Base-by-base conservation (phyloP, 2,113 vertebrate genomes). In the Strigops habroptila region DNA sequence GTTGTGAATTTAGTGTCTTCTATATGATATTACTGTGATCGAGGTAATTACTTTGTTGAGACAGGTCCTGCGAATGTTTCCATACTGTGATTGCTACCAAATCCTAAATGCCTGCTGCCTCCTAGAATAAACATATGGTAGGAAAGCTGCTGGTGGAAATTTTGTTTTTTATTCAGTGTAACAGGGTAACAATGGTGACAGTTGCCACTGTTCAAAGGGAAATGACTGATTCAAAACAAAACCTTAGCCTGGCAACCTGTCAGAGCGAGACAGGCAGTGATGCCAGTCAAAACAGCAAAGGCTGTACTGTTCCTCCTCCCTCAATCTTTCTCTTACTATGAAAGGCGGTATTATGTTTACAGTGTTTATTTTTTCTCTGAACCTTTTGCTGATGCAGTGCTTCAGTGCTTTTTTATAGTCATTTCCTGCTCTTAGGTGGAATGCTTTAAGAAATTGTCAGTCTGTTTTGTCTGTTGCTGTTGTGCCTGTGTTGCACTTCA, bases 221-320 rank as follows among this genome's bases (percentile, higher is more conserved):
- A 95, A 90, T 31, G 88, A 96, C 92, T 92, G 91, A 94, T 86
- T 95, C 92, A 96, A 96, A 97, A 96, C 92, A 96, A 96, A 96
- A 91, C 64, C 92, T 91, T 97, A 95, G 95, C 94, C 92, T 95
- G 95, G 95, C 95, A 96, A 93, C 96, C 92, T 95, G 95, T 95
- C 96, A 96, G 94, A 91, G 71, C 0, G 70, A 96, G 91, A 90
- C 84, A 95, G 59, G 92, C 78, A 67, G 82, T 80, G 82, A 95
- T 95, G 96, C 96, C 96, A 97, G 94, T 96, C 96, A 96, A 96
- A 97, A 97, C 96, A 96, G 95, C 89, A 94, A 95, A 89, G 90
- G 95, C 96, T 96, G 95, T 97, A 96, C 95, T 96, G 92, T 97
- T 96, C 91, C 91, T 96, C 96, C 92, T 96, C 92, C 92, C 69